Evolutionary conservation across 2,888 invertebrate genomes (phyloP), one percentile per base, ranked within the genome.

Genomic region (Rhagium mordax): DNA sequence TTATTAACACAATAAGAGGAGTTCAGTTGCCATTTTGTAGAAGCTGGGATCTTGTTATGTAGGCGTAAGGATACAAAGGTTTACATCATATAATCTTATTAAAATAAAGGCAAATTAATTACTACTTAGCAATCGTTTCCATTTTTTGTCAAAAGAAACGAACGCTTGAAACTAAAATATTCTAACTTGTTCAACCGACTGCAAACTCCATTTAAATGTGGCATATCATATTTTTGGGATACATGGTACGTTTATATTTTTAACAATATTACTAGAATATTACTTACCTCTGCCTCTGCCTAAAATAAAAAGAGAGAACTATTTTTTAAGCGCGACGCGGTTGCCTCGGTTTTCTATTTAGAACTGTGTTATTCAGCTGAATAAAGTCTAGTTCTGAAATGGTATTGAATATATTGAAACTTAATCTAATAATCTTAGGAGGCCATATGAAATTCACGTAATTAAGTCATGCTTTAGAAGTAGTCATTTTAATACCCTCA

Each of bases 171-270:
- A 74, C 74, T 79, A 81, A 80, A 76, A 73, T 81, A 80, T 79
- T 76, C 75, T 78, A 81, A 81, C 74, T 81, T 76, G 77, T 82
- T 80, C 79, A 81, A 83, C 82, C 85, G 83, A 82, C 79, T 86
- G 86, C 86, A 86, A 86, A 86, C 86, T 85, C 86, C 85, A 83
- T 84, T 74, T 68, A 78, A 83, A 84, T 83, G 84, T 85, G 85
- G 84, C 84, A 86, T 85, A 85, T 85, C 85, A 84, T 82, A 80
- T 74, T 49, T 71, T 55, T 70, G 79, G 81, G 80, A 81, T 81
- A 81, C 81, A 82, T 81, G 81, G 79, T 76, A 48, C 59, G 51
- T 21, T 10, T 62, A 13, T 16, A 33, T 61, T 33, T 69, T 59
- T 62, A 8, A 55, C n/a, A 21, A 57, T 53, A 53, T 20, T 47